Conservation (phyloP, 37 sponge, comb jelly and placozoan species). For the Ianthella basta region DNA sequence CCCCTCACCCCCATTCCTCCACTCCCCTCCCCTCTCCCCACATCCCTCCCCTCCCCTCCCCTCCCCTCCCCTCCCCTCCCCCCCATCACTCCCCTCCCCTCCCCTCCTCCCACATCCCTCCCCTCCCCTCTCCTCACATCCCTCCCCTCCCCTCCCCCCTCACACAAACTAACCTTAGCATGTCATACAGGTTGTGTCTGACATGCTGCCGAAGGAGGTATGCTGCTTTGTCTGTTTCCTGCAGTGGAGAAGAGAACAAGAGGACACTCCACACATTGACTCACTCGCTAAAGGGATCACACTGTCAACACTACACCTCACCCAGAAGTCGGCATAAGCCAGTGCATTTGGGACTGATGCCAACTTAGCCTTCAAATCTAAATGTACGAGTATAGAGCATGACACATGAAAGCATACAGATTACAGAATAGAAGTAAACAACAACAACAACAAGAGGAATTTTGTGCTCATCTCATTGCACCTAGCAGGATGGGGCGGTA, state of each 20-base stretch:
- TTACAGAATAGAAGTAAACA: slow-evolving; percentile 41
- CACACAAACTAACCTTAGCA: slow-evolving; percentile 69
- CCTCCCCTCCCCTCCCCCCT: not conserved
- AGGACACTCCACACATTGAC: not conserved
- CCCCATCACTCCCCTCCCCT: not conserved
- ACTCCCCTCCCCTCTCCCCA: no score
- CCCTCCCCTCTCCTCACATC: not conserved
- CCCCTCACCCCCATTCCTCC: no score
- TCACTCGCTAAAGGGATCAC: not conserved
- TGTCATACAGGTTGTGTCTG: slow-evolving; percentile 90
- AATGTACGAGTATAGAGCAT: not conserved
- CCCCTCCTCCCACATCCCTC: no score
- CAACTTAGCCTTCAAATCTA: slow-evolving; percentile 49
- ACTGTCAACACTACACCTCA: slow-evolving; percentile 5
- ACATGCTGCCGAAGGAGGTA: slow-evolving; percentile 89
- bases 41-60: not conserved
- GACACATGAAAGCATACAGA: not conserved
- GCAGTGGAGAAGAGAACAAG: not conserved
- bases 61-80: not conserved
- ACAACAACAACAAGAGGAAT: slow-evolving; percentile 23
- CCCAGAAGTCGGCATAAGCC: slow-evolving; percentile 68
- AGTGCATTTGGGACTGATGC: slow-evolving; percentile 54
- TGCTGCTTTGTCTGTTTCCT: slow-evolving; percentile 90
- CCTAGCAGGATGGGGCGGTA: slow-evolving; percentile 75
- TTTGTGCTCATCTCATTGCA: not conserved